Evolutionary conservation across 2,888 invertebrate species (phyloP).

Genomic region (Apamea sordens): DNA sequence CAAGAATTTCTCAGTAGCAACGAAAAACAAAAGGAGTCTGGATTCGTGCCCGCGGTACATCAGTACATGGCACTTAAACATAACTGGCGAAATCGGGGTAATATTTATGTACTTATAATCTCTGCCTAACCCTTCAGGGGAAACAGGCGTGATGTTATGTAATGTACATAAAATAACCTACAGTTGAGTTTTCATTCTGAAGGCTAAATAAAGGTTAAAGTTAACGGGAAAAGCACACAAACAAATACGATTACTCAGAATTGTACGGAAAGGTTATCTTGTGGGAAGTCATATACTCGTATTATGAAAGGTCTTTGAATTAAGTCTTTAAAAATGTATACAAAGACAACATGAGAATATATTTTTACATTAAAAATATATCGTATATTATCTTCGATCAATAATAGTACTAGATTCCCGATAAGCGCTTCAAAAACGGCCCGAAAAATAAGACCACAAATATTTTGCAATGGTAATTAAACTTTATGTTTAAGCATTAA

Average conservation of each 20-base stretch:
- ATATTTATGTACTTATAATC: no score
- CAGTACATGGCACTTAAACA: background rate
- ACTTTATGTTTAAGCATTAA: no score
- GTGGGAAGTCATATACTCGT: conserved; percentile 21
- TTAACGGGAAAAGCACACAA: conserved; percentile 13
- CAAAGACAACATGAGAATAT: background rate
- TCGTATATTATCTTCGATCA: background rate
- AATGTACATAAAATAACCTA: background rate
- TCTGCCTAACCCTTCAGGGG: no score
- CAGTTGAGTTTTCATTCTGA: background rate
- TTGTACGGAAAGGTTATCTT: conserved; percentile 28
- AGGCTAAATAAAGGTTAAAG: conserved; percentile 18
- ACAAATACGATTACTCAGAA: conserved; percentile 19
- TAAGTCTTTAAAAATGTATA: background rate
- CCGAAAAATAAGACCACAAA: no score
- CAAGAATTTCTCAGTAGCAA: background rate
- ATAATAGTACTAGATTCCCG: no score
- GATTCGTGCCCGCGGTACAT: no score
- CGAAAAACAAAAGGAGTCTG: background rate
- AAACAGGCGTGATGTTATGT: no score
- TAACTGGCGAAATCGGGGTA: no score
- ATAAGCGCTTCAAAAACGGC: no score
- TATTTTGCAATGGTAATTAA: no score
- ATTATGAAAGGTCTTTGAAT: conserved; percentile 13
- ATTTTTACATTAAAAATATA: background rate